Evolutionary conservation across 1,140 invertebrate genomes (phyloP), one percentile per base, ranked within the genome.

Genomic region (Drosophila insularis): DNA sequence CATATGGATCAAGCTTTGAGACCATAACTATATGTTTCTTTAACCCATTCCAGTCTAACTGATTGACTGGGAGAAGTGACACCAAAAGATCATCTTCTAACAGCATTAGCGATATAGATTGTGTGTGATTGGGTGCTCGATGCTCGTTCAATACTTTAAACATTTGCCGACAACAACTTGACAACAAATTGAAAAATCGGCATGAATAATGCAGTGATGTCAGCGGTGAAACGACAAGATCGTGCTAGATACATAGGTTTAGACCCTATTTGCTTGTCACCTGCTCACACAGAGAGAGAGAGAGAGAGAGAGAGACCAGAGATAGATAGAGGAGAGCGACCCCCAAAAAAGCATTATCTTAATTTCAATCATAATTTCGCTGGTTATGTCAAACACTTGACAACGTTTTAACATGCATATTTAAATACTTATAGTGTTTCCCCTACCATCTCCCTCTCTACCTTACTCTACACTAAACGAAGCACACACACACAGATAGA

Each of bases 311-410:
- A 37, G 35, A 37, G 11, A 27, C 27, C 27, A 27, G 27, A 27
- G 5, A 27, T 27, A 27, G 5, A 27, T 27, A 37, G 35, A 37
- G 35, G 23, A 62, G 46, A 5, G 65, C 58, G 43, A 50, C 35
- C 70, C 70, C 60, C 50, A 68, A 27, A 61, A 35, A 4, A 32
- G 69, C 71, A 55, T 58, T 87, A 87, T 89, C 82, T 87, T 89
- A 89, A 87, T 84, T 87, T 87, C 72, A 81, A 87, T 87, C 84
- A 87, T 89, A 87, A 87, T 87, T 87, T 89, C 67, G 85, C 82
- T 60, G 67, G 46, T 46, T 63, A 60, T 39, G 69, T 46, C 81
- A 77, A 77, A 85, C 81, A 81, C 81, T 85, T 80, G 81, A 85
- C 81, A 66, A 31, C 43, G 60, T 50, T 58, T 62, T 31, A 62